These are phyloP conservation scores for Furnarius figulus DNA, from an alignment of 2,113 vertebrate genomes.

Conservation along the genomic window DNA sequence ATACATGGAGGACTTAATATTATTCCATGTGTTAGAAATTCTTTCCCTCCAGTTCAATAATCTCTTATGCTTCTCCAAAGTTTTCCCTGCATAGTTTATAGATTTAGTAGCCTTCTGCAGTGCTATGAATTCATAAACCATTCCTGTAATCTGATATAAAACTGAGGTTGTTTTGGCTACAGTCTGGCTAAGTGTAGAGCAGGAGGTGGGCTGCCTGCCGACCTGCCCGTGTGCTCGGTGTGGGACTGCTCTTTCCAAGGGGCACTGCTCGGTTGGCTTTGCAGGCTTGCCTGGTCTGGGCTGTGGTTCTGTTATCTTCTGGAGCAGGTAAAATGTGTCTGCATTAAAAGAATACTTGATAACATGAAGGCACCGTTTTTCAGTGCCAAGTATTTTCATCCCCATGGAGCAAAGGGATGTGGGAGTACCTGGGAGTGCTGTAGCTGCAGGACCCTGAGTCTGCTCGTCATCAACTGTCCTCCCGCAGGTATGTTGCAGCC, in stretches of 20 bases:
- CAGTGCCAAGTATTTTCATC: neutral
- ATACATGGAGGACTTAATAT: neutral
- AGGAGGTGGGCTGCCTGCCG: neutral
- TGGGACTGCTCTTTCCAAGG: neutral
- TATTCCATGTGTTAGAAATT: neutral
- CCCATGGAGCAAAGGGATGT: accelerated
- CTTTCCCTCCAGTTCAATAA: neutral
- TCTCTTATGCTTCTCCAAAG: neutral
- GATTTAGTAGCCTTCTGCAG: neutral
- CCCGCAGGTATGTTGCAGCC: neutral
- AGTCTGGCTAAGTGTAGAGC: neutral
- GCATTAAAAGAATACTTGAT: neutral
- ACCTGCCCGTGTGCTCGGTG: accelerated
- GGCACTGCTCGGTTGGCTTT: neutral
- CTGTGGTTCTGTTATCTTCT: neutral
- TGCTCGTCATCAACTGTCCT: neutral
- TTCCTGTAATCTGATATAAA: neutral
- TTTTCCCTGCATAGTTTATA: neutral
- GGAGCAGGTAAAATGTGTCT: neutral
- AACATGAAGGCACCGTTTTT: neutral
- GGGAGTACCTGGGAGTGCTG: neutral
- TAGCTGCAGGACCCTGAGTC: neutral
- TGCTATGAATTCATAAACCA: neutral
- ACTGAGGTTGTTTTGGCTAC: neutral
- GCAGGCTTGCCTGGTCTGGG: accelerated